phyloP scores from a whole-genome alignment of 2,888 invertebrate species.

The Cyclophora albipunctata region DNA sequence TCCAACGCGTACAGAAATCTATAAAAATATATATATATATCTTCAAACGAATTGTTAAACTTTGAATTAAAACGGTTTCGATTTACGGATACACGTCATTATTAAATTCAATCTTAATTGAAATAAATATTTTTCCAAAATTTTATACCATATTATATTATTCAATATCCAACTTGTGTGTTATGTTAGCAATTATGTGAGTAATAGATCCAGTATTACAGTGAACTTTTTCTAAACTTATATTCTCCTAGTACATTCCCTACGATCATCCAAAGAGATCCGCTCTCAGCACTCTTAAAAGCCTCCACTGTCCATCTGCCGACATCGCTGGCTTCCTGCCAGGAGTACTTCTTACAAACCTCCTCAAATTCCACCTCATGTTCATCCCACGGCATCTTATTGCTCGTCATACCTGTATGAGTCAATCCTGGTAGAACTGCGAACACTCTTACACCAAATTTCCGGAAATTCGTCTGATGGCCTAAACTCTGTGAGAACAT shows the following conservation, averaged over 20 bases:
- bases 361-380: slow-evolving; percentile 4
- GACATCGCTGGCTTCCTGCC: slow-evolving; percentile 8
- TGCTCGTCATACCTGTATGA: slow-evolving; percentile 1
- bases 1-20: too few relatives aligned
- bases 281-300: slow-evolving; percentile 40
- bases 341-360: slow-evolving; percentile 1
- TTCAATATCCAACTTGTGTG: too few relatives aligned
- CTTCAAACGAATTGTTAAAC: too few relatives aligned
- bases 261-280: slow-evolving; percentile 58
- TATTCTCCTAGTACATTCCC: slow-evolving; percentile 24
- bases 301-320: slow-evolving; percentile 9
- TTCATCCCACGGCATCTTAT: slow-evolving; percentile 8
- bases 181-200: too few relatives aligned
- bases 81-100: too few relatives aligned
- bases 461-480: slow-evolving; percentile 43
- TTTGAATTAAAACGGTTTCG: too few relatives aligned
- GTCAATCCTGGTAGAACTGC: slow-evolving; percentile 28
- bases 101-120: too few relatives aligned
- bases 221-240: too few relatives aligned
- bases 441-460: slow-evolving; percentile 58
- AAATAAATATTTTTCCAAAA: too few relatives aligned
- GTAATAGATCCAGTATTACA: too few relatives aligned
- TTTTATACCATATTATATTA: too few relatives aligned
- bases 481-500: slow-evolving; percentile 60
- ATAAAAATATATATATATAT: too few relatives aligned